Percentiles rank a stretch among this genome's conserved stretches.
These are phyloP conservation scores for Falco cherrug DNA, from an alignment of 2,797 vertebrate genomes.

Conservation along the genomic window DNA sequence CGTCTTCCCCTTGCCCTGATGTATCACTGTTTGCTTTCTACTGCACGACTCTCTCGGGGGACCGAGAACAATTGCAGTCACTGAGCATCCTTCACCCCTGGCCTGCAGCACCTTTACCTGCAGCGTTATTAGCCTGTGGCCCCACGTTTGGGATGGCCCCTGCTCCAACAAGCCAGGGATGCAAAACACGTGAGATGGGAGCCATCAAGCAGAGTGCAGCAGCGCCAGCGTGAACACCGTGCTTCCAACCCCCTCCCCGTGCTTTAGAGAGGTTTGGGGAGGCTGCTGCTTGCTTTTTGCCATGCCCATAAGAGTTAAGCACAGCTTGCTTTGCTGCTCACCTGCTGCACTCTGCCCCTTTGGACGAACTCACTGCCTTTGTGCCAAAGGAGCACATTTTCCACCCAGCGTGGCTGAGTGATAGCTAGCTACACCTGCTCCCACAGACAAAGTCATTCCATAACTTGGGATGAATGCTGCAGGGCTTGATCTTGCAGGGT, in stretches of 20 bases:
- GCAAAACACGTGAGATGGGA: rapidly evolving
- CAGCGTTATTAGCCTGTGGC: rapidly evolving
- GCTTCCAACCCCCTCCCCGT: rapidly evolving
- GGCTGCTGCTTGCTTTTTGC: not conserved
- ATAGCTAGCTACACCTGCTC: not conserved
- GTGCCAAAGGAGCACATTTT: not conserved
- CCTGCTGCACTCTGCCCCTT: not conserved
- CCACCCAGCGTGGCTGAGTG: not conserved
- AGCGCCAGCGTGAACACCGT: not conserved
- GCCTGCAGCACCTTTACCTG: not conserved
- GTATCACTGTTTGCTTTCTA: not conserved
- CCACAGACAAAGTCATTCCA: not conserved
- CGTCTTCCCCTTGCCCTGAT: rapidly evolving
- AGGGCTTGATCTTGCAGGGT: not conserved
- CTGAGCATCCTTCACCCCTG: not conserved
- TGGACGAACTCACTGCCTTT: not conserved
- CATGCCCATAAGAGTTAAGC: too few species aligned
- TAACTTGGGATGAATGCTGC: not conserved
- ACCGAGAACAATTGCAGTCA: not conserved
- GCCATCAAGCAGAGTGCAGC: not conserved
- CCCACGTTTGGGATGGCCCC: not conserved
- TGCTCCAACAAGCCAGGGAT: not conserved
- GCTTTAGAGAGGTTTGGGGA: not conserved
- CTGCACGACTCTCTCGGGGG: not conserved
- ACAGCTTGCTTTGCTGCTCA: not conserved